Base-by-base conservation (phyloP, 2,888 invertebrate genomes). In the Drosophila suboccidentalis region DNA sequence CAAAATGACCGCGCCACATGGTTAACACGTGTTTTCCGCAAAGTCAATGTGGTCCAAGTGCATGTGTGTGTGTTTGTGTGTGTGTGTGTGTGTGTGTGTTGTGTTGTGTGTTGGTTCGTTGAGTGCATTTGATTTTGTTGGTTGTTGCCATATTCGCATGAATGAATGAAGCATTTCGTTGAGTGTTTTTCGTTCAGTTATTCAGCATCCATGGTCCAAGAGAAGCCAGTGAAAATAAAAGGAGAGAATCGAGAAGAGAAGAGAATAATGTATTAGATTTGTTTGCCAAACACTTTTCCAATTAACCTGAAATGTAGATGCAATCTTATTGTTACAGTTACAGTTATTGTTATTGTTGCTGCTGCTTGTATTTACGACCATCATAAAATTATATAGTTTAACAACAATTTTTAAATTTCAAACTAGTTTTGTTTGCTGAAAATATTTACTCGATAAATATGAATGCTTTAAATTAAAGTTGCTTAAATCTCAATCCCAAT, bases 21-120 rank as follows among this genome's bases (percentile, higher is more conserved):
- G 82, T 84, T 78, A 87, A 84, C 88, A 85, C 78, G 80, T 85
- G 82, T 87, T 80, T 73, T 65, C 70, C 75, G 68, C 73, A 68
- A 63, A 65, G 55, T 44, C 69, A 71, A 66, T 53, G 57, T 49
- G 58, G 75, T 75, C 58, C 67, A 67, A 39, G 59, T 49, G 55
- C 22, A 47, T 54, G 29, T 39, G 38, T 53, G 47, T 39, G 51
- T 43, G 47, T 53, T 29, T 50, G 51, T 49, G 46, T 19, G 38
- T 36, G 17, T 47, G 62, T 41, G 38, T 22, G n/a, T n/a, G n/a
- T n/a, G n/a, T n/a, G n/a, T 32, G 46, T 34, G 46, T 46, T n/a
- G 43, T 43, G n/a, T n/a, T 43, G 55, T 39, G 29, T 29, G 43
- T 32, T 19, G 46, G 54, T 60, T 50, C 46, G 49, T 50, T 62